Evolutionary conservation across 2,888 invertebrate species (phyloP), one percentile per base, ranked within the genome.

Genomic region (Amiota minor): DNA sequence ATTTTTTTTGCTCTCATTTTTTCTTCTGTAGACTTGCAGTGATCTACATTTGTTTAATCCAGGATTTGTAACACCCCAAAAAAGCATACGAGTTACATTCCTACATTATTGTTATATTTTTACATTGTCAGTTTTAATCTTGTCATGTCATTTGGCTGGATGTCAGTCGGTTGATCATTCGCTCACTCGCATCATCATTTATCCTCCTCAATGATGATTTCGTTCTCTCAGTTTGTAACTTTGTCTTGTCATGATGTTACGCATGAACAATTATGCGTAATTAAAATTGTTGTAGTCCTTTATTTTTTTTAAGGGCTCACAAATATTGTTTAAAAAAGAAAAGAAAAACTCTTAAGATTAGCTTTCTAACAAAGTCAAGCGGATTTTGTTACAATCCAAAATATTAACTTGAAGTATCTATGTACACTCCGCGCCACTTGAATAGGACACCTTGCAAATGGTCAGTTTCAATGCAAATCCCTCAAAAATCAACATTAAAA

Each of bases 1-100:
- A 6, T 68, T 72, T 18, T 59, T 16, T 67, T 64, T 9, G 35
- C 62, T 20, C 10, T 62, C n/a, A 23, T 53, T 49, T 71, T n/a
- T 45, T n/a, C 45, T 64, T 62, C 45, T 20, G n/a, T 10, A 14
- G 70, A 69, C 64, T 70, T 67, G 12, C 23, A 59, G 23, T 75
- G 82, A 82, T 83, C 84, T 84, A 83, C 81, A 84, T 84, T 81
- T 80, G 79, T 81, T 80, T 81, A 83, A 83, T 81, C 81, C 80
- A 70, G 79, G 84, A 81, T 84, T 83, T 83, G 77, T 84, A 78
- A 84, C 83, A 84, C 82, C 81, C 74, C 79, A 74, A 70, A 47
- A 49, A 9, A 50, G 50, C 68, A 35, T 35, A 6, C 35, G n/a
- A 35, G 2, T 35, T 50, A 53, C 53, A 71, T 49, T 45, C 68